Evolutionary conservation across 2,888 invertebrate genomes (phyloP), one percentile per base, ranked within the genome.

Genomic region (Mactromeris polynyma): DNA sequence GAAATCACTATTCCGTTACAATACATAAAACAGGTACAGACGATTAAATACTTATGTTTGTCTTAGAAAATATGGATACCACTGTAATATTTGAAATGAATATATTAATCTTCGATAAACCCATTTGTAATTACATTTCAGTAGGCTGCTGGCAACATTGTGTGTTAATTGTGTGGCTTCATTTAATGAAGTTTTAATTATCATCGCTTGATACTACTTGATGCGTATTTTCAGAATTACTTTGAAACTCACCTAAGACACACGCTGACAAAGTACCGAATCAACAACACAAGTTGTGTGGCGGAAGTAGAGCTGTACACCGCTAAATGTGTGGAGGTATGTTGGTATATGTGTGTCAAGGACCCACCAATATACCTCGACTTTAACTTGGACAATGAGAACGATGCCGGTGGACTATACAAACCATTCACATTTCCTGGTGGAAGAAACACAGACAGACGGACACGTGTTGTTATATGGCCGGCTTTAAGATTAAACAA

Each of bases 341-440:
- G 87, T 31, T 92, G 90, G 91, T 90, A 87, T 38, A 92, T 92
- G 91, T 84, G 86, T 54, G 81, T 89, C 11, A 89, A 89, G 26
- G 88, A 89, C 21, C 91, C 91, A 26, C 84, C 89, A 11, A 87
- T 92, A 19, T 33, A 79, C 4, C 51, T 92, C 9, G 85, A 87
- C 36, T 69, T 82, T 31, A 38, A 81, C 6, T 2, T 80, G 3
- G 78, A 84, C 6, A 85, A 79, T 46, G 85, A 83, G 19, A n/a
- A 26, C 19, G 89, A 87, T 26, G 36, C 87, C 26, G 77, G 21
- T n/a, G 89, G 83, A 33, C 14, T 73, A 21, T 91, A 81, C 38
- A 80, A 78, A 78, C 69, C 85, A 4, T 91, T 87, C 51, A 87
- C 84, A 31, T 86, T 81, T n/a, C 81, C 79, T 51, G 90, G 90